Evolutionary conservation across 2,888 invertebrate genomes (phyloP).

Genomic region (Hesperia comma): DNA sequence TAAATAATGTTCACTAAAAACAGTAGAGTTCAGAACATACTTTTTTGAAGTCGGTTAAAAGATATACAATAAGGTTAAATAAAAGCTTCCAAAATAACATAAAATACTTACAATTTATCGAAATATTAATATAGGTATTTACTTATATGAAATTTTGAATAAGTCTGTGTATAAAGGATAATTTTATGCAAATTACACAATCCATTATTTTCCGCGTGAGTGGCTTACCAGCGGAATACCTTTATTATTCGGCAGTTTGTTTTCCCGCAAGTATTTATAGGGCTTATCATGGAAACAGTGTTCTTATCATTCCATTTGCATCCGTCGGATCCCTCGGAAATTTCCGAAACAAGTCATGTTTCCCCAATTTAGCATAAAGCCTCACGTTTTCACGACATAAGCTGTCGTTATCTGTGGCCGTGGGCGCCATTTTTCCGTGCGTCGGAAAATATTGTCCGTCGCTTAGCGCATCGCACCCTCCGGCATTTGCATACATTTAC

Average conservation of each 20-base stretch:
- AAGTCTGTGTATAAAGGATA: no score
- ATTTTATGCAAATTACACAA: no score
- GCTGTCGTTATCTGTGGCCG: constrained; percentile 63
- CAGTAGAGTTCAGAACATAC: no score
- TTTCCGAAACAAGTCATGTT: constrained; percentile 67
- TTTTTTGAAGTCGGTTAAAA: no score
- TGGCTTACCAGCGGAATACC: constrained; percentile 22
- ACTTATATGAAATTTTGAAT: no score
- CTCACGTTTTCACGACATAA: constrained; percentile 68
- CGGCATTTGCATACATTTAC: constrained; percentile 75
- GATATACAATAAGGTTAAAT: no score
- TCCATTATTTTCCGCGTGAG: constrained; percentile 13
- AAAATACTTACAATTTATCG: no score
- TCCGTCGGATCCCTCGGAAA: constrained; percentile 47
- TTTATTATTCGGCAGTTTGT: constrained; percentile 23
- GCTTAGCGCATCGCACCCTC: constrained; percentile 52
- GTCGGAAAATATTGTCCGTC: constrained; percentile 53
- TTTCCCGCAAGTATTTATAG: constrained; percentile 33
- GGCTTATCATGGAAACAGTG: constrained; percentile 39
- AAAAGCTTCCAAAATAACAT: no score
- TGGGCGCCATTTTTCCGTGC: constrained; percentile 55
- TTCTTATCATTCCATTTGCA: constrained; percentile 59
- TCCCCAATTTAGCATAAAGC: constrained; percentile 64
- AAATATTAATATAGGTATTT: no score
- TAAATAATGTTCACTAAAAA: no score